Conservation (phyloP, 2,113 vertebrate genomes). For the Cygnus buccinator region DNA sequence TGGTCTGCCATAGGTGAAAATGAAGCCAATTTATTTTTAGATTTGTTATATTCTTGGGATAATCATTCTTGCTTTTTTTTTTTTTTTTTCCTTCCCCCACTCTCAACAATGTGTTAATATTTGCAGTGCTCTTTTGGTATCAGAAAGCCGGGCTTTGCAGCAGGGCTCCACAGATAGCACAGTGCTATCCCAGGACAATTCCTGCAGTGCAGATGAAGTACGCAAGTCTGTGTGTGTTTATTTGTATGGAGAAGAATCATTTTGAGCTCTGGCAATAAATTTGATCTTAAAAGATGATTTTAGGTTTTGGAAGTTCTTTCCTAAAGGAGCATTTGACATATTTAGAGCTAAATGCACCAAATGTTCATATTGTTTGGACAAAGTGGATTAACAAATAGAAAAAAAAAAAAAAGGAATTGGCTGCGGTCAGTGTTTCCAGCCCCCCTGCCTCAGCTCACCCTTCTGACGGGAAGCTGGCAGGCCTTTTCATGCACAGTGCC, state of each 20-base stretch:
- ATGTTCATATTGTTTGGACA: slow-evolving; percentile 26
- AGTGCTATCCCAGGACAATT: slow-evolving; percentile 9
- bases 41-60: slow-evolving; percentile 69
- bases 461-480: neutral
- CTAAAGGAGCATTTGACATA: slow-evolving; percentile 48
- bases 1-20: slow-evolving; percentile 73
- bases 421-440: neutral
- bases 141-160: slow-evolving; percentile 46
- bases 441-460: neutral
- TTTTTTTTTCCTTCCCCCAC: neutral
- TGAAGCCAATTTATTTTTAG: slow-evolving; percentile 75
- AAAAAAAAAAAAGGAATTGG: neutral
- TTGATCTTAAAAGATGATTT: slow-evolving; percentile 36
- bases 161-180: neutral
- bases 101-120: slow-evolving; percentile 7
- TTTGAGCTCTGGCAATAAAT: neutral
- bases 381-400: slow-evolving; percentile 36
- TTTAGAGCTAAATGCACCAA: slow-evolving; percentile 43
- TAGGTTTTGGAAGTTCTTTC: slow-evolving; percentile 27
- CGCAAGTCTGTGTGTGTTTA: neutral
- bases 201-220: neutral
- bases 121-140: slow-evolving; percentile 15
- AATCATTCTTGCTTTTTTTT: slow-evolving; percentile 19
- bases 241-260: neutral
- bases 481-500: neutral